phyloP scores from a whole-genome alignment of 2,113 vertebrate species.

The Leptocoma aspasia region DNA sequence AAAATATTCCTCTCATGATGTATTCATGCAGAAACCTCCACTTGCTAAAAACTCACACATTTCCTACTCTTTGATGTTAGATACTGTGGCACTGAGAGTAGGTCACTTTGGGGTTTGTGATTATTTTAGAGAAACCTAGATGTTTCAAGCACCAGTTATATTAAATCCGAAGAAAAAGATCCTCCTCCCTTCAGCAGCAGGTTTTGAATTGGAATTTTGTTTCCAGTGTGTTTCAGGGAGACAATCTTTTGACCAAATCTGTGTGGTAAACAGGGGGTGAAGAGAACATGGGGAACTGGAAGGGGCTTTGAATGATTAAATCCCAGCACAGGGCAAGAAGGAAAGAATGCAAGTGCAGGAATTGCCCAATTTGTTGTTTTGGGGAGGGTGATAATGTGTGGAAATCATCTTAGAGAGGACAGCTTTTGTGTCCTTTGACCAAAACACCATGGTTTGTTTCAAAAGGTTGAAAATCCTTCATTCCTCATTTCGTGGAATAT shows the following conservation, averaged over 20 bases:
- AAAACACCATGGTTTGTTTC: neutral
- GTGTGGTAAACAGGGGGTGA: neutral
- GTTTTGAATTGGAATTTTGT: neutral
- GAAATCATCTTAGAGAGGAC: neutral
- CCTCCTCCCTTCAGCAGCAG: neutral
- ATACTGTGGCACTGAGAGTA: neutral
- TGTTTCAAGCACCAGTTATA: neutral
- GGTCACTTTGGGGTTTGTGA: neutral
- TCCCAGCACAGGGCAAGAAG: neutral
- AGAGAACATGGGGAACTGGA: neutral
- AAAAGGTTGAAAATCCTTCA: neutral
- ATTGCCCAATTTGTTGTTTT: neutral
- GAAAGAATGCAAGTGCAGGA: neutral
- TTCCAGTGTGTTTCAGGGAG: neutral
- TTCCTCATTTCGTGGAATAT: neutral
- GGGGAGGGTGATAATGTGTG: neutral
- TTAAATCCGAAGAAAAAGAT: neutral
- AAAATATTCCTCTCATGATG: neutral
- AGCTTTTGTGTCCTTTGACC: neutral
- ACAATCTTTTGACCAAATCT: neutral
- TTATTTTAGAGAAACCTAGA: neutral
- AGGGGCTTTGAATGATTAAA: neutral
- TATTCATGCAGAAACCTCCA: neutral
- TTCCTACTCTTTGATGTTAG: neutral
- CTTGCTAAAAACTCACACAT: neutral